Evolutionary conservation across 1,140 invertebrate genomes (phyloP).

Genomic region (Mya arenaria): DNA sequence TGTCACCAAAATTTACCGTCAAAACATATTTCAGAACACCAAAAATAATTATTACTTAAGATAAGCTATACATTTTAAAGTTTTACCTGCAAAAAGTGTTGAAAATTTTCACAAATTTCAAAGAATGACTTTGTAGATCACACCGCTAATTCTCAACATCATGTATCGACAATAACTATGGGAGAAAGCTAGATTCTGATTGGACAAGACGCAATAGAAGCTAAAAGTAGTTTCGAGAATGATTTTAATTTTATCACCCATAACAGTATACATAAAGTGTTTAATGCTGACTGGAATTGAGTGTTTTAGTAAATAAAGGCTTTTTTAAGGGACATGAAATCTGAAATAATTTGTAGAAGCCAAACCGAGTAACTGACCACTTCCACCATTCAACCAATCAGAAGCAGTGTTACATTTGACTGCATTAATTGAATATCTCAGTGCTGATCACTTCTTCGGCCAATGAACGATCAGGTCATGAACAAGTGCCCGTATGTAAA

Average conservation of each 20-base stretch:
- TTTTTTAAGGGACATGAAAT: background rate
- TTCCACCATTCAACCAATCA: conserved; percentile 40
- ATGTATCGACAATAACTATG: conserved; percentile 53
- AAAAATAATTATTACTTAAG: background rate
- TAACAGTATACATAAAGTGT: background rate
- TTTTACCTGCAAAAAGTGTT: conserved; percentile 54
- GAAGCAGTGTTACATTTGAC: conserved; percentile 9
- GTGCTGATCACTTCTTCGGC: conserved; percentile 49
- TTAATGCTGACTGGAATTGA: background rate
- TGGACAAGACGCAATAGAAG: conserved; percentile 11
- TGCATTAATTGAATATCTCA: conserved; percentile 53
- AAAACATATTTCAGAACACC: background rate
- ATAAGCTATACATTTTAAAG: background rate
- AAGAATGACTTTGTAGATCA: conserved; percentile 61
- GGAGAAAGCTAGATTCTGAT: conserved; percentile 34
- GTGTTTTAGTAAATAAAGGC: background rate
- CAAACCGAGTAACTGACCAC: no score
- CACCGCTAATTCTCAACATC: conserved; percentile 60
- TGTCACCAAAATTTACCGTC: conserved; percentile 14
- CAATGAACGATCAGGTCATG: conserved; percentile 54
- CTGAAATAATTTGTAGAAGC: no score
- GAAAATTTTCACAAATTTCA: conserved; percentile 54
- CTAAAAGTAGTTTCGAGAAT: background rate
- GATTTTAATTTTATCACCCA: background rate
- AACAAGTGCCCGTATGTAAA: conserved; percentile 57